Evolutionary conservation across 2,113 vertebrate species (phyloP).

Genomic region (Scytalopus superciliaris): DNA sequence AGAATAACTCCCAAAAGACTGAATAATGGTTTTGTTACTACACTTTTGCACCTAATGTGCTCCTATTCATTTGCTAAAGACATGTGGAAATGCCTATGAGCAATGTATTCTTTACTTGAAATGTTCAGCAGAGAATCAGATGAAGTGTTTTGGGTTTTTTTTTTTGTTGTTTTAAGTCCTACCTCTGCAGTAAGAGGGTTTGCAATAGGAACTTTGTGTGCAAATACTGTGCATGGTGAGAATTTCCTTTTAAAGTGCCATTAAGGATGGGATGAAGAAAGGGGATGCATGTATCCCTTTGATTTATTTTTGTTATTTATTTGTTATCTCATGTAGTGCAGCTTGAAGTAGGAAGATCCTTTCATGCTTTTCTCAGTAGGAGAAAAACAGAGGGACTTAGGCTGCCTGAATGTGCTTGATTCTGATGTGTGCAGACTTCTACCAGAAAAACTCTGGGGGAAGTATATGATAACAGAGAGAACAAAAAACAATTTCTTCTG

Average conservation of each 20-base stretch:
- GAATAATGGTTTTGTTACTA: constrained; percentile 63
- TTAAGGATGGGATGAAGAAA: neutral
- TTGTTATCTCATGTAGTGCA: neutral
- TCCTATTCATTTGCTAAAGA: constrained; percentile 1
- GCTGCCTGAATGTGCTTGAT: constrained; percentile 13
- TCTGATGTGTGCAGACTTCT: neutral
- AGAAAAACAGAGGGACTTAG: neutral
- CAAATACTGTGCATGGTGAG: constrained; percentile 17
- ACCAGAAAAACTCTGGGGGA: neutral
- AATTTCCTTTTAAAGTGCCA: neutral
- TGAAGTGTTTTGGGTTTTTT: neutral
- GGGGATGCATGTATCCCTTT: constrained; percentile 50
- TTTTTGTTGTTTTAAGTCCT: neutral
- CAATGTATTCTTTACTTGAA: neutral
- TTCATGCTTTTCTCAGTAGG: neutral
- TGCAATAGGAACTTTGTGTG: neutral
- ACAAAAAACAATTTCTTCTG: neutral
- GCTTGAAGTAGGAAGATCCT: neutral
- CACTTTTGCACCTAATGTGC: neutral
- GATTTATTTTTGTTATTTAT: neutral
- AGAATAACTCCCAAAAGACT: constrained; percentile 27
- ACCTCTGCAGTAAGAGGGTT: neutral
- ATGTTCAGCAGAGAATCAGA: constrained; percentile 48
- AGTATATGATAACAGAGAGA: neutral
- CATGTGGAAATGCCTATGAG: neutral